Evolutionary conservation across 2,113 vertebrate species (phyloP), one percentile per base, ranked within the genome.

Genomic region (Gavia stellata): DNA sequence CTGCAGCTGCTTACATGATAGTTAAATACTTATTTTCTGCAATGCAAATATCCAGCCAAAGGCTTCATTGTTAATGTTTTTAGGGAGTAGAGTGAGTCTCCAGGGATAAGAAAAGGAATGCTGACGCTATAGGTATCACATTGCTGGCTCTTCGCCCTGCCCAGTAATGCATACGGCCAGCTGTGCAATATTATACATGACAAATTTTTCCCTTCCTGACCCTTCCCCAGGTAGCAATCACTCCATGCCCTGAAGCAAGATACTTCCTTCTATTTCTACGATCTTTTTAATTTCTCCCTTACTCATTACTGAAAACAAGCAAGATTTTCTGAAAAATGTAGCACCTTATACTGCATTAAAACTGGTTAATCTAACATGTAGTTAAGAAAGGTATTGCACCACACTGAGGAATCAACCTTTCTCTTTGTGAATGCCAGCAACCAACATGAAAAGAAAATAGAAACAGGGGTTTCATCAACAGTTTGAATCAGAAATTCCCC

Each of bases 361-460:
- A 82, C 20, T 18, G 4, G 50, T 68, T 79, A 73, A 73, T 26
- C 61, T 38, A 68, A 47, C 36, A 56, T 9, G 8, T 44, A 72
- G 25, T 72, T 88, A 70, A 71, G 65, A 84, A 86, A 93, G 17
- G 7, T 29, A 68, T 24, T 28, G 53, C 31, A 72, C 36, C 21
- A 72, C 53, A 68, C 11, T 17, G 8, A 86, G 49, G 56, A 88
- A 93, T 77, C 66, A 77, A 14, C 25, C 7, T 61, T 88, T 56
- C 44, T 73, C 18, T 83, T 81, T 70, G 50, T 66, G 31, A 96
- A 84, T n/a, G 55, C 25, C 68, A 84, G 59, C 45, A 71, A 78
- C 6, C 2, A 6, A 65, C 0, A 0, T 24, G 24, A 63, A 86
- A 78, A 68, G 7, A 73, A 86, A 84, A 61, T 0, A 83, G 36